These are phyloP conservation scores for Cynodonichthys magdalenae DNA, from an alignment of 2,797 vertebrate species.

Conservation along the genomic window DNA sequence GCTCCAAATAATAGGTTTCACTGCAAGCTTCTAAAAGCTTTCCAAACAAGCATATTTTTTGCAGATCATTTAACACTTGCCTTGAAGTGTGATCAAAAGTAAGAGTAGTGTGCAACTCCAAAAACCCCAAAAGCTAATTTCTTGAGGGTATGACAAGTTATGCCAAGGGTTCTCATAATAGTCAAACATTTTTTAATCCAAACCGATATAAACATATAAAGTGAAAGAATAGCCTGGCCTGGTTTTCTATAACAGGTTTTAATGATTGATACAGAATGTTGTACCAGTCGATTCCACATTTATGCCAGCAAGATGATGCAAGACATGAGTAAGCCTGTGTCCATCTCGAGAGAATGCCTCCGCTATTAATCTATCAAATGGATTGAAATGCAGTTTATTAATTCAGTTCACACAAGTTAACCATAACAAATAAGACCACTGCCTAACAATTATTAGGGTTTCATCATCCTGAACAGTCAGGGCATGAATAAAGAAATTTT, in stretches of 20 bases:
- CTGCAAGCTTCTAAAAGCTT: neutral
- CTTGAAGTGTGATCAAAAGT: neutral
- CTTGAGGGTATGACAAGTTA: neutral
- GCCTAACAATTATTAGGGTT: neutral
- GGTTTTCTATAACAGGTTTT: too few species aligned
- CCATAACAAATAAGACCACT: neutral
- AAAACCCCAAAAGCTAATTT: conserved; percentile 12
- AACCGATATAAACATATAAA: neutral
- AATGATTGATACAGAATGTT: too few species aligned
- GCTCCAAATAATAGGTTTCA: neutral
- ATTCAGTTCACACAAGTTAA: neutral
- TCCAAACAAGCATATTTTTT: conserved; percentile 1
- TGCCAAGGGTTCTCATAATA: conserved; percentile 1
- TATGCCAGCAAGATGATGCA: neutral
- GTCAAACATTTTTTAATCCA: neutral
- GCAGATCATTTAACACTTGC: neutral
- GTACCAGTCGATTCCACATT: neutral
- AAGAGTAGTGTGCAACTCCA: neutral
- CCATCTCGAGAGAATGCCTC: neutral
- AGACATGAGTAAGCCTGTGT: neutral
- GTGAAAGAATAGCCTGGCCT: neutral
- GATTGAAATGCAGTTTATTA: neutral
- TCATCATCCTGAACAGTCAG: neutral
- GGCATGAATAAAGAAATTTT: too few species aligned
- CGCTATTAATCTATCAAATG: too few species aligned